Evolutionary conservation across 2,113 vertebrate genomes (phyloP), one percentile per base, ranked within the genome.

Genomic region (Neolamprologus fasciatus): DNA sequence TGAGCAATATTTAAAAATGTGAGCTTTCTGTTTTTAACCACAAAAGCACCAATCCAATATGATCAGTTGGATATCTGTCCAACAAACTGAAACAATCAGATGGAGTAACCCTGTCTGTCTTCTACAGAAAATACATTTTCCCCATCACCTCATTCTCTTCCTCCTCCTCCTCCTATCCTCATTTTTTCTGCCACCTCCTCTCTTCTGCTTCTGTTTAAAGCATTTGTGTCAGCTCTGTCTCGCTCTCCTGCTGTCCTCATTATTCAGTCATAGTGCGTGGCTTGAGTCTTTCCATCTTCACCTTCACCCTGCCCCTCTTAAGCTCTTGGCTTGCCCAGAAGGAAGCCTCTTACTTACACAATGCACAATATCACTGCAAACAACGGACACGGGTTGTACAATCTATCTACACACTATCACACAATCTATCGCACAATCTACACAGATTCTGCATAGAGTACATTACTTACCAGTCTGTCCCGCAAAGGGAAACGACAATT

Each of bases 221-320:
- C 92, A 90, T 83, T 90, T 81, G 86, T 92, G 92, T 95, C 92
- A 95, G 92, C 93, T 92, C 89, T 58, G 88, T 84, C 86, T 91
- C 78, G 17, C 79, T 84, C 91, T 80, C 87, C 80, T 85, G 82
- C 88, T 90, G 87, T 86, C 86, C 85, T 91, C 93, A 93, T 93
- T 93, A 84, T 87, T 94, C 89, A 92, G 78, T 82, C 31, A 6
- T 37, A 81, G 81, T 35, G 45, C 82, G 23, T 5, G 6, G 81
- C 71, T 88, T 86, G 87, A 80, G 82, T 91, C 85, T 57, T 84
- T 83, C 81, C 86, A 63, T 83, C 76, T 50, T 83, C 84, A 87
- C 85, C 87, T 84, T 89, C 71, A 81, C 81, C 5, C 57, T 58
- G 63, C 82, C 82, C 87, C 85, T 61, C 33, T 88, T 63, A 63